Evolutionary conservation across 1,140 invertebrate species (phyloP).

Genomic region (Magallana gigas): DNA sequence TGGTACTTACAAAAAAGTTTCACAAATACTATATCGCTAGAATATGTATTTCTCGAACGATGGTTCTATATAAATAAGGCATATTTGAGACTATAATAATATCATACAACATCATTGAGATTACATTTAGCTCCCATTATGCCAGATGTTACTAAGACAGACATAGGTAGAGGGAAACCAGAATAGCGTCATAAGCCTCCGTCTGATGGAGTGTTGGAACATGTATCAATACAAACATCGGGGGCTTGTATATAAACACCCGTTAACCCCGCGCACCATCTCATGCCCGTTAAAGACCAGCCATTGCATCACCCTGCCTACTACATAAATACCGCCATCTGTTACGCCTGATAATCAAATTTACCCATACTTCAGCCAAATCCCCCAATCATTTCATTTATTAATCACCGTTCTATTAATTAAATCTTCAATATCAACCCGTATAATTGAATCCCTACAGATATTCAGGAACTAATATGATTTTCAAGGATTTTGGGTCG

Average conservation of each 20-base stretch:
- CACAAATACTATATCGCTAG: too few relatives aligned
- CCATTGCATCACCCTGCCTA: not conserved
- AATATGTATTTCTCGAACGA: too few relatives aligned
- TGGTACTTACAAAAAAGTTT: too few relatives aligned
- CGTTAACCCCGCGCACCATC: not conserved
- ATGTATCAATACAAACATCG: conserved; percentile 16
- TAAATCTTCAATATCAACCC: not conserved
- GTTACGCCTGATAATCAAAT: not conserved
- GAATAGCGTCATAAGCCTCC: too few relatives aligned
- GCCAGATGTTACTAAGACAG: too few relatives aligned
- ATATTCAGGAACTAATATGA: not conserved
- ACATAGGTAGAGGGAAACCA: too few relatives aligned
- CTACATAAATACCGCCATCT: conserved; percentile 19
- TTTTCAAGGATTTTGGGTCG: not conserved
- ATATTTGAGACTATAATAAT: too few relatives aligned
- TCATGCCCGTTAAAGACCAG: not conserved
- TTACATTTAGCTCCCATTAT: too few relatives aligned
- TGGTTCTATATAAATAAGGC: too few relatives aligned
- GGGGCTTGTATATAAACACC: not conserved
- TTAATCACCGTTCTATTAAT: not conserved
- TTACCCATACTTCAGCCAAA: not conserved
- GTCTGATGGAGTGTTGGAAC: not conserved
- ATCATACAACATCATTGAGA: too few relatives aligned
- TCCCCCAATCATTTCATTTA: not conserved
- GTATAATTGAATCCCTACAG: not conserved